Percentiles rank a stretch among this genome's conserved stretches.
Evolutionary conservation across 2,888 invertebrate genomes (phyloP).

Genomic region (Parnassius glacialis): DNA sequence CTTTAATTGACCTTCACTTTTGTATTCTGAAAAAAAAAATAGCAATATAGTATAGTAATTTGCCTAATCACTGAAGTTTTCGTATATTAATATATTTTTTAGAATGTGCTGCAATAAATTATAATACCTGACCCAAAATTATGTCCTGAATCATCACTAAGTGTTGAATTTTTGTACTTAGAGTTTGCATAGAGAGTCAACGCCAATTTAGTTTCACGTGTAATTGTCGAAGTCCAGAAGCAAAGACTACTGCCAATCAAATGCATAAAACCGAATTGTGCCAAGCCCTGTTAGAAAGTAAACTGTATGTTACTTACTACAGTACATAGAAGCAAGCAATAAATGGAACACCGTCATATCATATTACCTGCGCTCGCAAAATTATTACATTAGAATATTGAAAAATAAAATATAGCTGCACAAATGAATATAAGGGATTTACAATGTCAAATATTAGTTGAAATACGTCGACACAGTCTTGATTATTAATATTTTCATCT

Average conservation of each 20-base stretch:
- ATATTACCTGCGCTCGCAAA: conserved; percentile 57
- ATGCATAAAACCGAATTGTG: conserved; percentile 89
- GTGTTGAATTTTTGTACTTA: conserved; percentile 39
- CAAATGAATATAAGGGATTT: conserved; percentile 87
- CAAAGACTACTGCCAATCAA: conserved; percentile 89
- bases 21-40: conserved; percentile 21
- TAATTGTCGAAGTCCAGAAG: conserved; percentile 89
- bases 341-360: background rate
- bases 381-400: conserved; percentile 89
- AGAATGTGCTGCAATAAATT: background rate
- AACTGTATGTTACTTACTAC: background rate
- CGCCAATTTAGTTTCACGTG: conserved; percentile 86
- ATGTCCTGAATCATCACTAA: conserved; percentile 5
- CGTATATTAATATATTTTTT: background rate
- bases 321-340: background rate
- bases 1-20: conserved; percentile 38
- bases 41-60: background rate
- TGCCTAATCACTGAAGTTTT: background rate
- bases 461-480: conserved; percentile 82
- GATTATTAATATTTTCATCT: conserved; percentile 73
- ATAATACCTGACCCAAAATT: conserved; percentile 4
- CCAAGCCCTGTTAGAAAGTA: conserved; percentile 67
- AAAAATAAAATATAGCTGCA: conserved; percentile 89
- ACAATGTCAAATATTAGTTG: conserved; percentile 84
- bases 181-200: conserved; percentile 74